These are phyloP conservation scores for Theretra japonica DNA, from an alignment of 2,888 invertebrate genomes.

Conservation along the genomic window DNA sequence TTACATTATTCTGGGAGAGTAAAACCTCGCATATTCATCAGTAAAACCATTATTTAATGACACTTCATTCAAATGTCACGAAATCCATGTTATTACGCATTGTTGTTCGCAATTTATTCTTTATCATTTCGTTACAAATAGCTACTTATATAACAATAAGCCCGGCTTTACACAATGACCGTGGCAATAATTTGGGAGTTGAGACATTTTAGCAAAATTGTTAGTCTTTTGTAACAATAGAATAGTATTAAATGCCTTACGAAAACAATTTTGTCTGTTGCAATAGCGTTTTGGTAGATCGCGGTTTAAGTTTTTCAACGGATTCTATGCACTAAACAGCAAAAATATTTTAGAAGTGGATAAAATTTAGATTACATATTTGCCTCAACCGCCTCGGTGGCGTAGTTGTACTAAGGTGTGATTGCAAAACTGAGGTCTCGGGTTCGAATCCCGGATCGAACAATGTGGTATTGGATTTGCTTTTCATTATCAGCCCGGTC, in stretches of 20 bases:
- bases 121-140: constrained; percentile 15
- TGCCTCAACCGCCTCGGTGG: no score
- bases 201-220: constrained; percentile 19
- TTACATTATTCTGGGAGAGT: background rate
- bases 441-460: no score
- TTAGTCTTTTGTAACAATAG: constrained; percentile 29
- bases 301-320: background rate
- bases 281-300: background rate
- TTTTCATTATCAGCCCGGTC: no score
- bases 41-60: background rate
- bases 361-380: no score
- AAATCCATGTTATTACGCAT: constrained; percentile 12
- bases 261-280: background rate
- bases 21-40: background rate
- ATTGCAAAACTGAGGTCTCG: no score
- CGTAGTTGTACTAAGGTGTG: no score
- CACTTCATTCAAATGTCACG: constrained; percentile 8
- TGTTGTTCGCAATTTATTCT: constrained; percentile 13
- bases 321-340: background rate
- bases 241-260: constrained; percentile 29
- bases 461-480: no score
- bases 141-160: constrained; percentile 15
- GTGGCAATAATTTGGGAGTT: constrained; percentile 23
- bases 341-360: background rate
- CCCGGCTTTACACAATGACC: constrained; percentile 8